Evolutionary conservation across 92 coral and sea anemone genomes (phyloP).

Genomic region (Phenganax subtilis): DNA sequence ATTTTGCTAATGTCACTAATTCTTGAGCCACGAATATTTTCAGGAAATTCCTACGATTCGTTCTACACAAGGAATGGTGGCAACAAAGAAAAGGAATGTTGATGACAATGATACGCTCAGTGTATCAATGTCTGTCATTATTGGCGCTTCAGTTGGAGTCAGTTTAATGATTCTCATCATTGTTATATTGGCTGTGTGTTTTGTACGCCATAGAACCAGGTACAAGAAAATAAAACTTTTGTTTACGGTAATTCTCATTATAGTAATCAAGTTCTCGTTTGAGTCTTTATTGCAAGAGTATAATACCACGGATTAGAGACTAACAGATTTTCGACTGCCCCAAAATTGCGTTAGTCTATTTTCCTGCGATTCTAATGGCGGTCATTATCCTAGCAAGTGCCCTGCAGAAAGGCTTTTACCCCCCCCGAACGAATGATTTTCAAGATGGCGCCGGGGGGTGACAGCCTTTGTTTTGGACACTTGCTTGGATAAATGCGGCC

Average conservation of each 20-base stretch:
- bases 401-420: too few relatives aligned
- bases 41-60: not conserved
- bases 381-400: too few relatives aligned
- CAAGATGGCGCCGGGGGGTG: too few relatives aligned
- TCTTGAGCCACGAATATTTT: too few relatives aligned
- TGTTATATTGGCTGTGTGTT: slow-evolving; percentile 25
- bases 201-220: slow-evolving; percentile 26
- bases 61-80: not conserved
- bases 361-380: too few relatives aligned
- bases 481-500: too few relatives aligned
- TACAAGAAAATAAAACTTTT: not conserved
- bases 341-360: too few relatives aligned
- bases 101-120: slow-evolving; percentile 5
- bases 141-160: slow-evolving; percentile 22
- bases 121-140: slow-evolving; percentile 16
- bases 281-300: not conserved
- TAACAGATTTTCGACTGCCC: too few relatives aligned
- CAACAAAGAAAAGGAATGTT: not conserved
- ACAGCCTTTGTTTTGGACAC: too few relatives aligned
- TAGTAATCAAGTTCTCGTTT: not conserved
- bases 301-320: too few relatives aligned
- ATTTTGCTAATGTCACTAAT: not conserved
- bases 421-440: too few relatives aligned
- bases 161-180: slow-evolving; percentile 10
- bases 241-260: not conserved